These are phyloP conservation scores for Holacanthus passer DNA, from an alignment of 2,113 vertebrate species.

Conservation along the genomic window DNA sequence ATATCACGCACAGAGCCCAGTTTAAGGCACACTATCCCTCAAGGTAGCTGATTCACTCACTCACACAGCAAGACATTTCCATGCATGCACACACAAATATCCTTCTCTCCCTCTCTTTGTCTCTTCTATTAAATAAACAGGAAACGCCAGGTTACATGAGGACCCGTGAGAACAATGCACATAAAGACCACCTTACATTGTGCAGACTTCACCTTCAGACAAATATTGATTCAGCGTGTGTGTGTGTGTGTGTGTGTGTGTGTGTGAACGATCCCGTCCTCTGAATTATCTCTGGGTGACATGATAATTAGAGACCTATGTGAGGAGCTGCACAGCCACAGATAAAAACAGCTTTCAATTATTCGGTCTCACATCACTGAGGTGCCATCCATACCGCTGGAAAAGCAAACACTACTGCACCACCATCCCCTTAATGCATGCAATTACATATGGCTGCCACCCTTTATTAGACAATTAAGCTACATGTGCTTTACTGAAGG, in stretches of 20 bases:
- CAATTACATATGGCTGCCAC: conserved; percentile 27
- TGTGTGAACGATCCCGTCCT: conserved; percentile 32
- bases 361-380: conserved; percentile 37
- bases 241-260: not conserved
- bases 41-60: conserved; percentile 23
- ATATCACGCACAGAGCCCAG: not conserved
- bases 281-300: conserved; percentile 64
- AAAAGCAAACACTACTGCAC: conserved; percentile 30
- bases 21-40: not conserved
- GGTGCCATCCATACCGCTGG: not conserved
- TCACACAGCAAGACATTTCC: conserved; percentile 1
- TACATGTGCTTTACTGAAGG: conserved; percentile 10
- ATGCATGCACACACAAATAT: not conserved
- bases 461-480: conserved; percentile 43
- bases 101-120: not conserved
- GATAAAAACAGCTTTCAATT: conserved; percentile 71
- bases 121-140: conserved; percentile 11
- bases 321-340: conserved; percentile 52
- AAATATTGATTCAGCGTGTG: conserved; percentile 52
- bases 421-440: conserved; percentile 19
- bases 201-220: conserved; percentile 37
- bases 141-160: not conserved
- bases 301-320: conserved; percentile 62
- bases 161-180: not conserved
- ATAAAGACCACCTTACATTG: not conserved